Percentiles rank a stretch among this genome's conserved stretches.
Evolutionary conservation across 2,797 vertebrate species (phyloP).

Genomic region (Cuniculus paca): DNA sequence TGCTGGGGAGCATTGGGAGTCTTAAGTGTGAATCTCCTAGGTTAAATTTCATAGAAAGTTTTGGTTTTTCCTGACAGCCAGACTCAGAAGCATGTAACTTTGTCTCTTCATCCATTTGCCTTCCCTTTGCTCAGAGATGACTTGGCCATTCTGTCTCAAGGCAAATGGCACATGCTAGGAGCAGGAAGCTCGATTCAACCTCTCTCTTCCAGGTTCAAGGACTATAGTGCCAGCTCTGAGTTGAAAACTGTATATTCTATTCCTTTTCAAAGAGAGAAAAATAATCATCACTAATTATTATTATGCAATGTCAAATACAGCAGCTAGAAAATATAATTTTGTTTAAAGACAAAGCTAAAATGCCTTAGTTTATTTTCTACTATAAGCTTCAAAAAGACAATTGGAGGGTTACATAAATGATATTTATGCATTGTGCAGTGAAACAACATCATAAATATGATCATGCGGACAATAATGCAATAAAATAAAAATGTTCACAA

Average conservation of each 20-base stretch:
- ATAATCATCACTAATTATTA: neutral
- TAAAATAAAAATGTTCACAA: neutral
- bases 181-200: neutral
- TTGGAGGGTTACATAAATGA: neutral
- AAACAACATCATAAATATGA: neutral
- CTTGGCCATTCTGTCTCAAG: neutral
- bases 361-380: neutral
- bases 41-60: neutral
- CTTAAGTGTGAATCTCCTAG: neutral
- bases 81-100: neutral
- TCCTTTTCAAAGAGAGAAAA: neutral
- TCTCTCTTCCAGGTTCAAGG: neutral
- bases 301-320: neutral
- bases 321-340: neutral
- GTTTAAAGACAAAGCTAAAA: neutral
- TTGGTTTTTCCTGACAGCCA: neutral
- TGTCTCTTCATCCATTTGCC: neutral
- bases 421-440: neutral
- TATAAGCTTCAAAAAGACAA: neutral
- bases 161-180: neutral
- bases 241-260: neutral
- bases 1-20: neutral
- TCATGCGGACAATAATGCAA: neutral
- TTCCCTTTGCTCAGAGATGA: neutral
- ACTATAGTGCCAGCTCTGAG: neutral